Evolutionary conservation across 1,140 invertebrate genomes (phyloP).

Genomic region (Zaprionus taronus): DNA sequence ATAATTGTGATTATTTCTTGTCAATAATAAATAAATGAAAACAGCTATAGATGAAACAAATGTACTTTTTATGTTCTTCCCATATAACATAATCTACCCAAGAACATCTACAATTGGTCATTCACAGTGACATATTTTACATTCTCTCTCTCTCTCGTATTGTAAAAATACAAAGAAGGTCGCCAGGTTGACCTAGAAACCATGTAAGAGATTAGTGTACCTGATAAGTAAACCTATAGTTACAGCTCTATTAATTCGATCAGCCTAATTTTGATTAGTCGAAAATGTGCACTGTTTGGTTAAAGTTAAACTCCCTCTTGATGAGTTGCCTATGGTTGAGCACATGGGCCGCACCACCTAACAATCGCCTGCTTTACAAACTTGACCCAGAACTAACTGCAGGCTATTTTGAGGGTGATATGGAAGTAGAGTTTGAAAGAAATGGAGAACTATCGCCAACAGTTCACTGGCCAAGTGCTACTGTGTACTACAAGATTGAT

Average conservation of each 20-base stretch:
- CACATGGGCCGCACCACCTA: conserved; percentile 26
- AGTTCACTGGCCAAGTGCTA: conserved; percentile 71
- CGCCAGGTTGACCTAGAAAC: no score
- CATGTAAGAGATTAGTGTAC: no score
- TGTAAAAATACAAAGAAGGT: no score
- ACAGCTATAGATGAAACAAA: no score
- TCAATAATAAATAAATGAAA: no score
- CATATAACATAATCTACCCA: no score
- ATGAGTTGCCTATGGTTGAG: conserved; percentile 23
- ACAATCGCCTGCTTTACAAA: neutral
- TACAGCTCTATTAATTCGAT: neutral
- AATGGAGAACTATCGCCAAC: conserved; percentile 42
- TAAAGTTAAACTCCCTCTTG: conserved; percentile 19
- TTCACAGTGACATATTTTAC: no score
- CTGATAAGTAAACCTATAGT: no score
- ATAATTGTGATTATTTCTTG: no score
- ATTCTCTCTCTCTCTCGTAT: no score
- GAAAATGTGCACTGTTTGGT: conserved; percentile 38
- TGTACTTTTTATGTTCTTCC: no score
- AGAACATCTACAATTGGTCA: no score
- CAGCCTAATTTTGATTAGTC: conserved; percentile 30
- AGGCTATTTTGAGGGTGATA: conserved; percentile 65
- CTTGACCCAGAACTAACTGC: conserved; percentile 60
- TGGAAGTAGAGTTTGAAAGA: conserved; percentile 46
- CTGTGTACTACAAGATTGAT: conserved; percentile 80